Conservation (phyloP, 2,113 vertebrate genomes). For the Hypocryptadius cinnamomeus region DNA sequence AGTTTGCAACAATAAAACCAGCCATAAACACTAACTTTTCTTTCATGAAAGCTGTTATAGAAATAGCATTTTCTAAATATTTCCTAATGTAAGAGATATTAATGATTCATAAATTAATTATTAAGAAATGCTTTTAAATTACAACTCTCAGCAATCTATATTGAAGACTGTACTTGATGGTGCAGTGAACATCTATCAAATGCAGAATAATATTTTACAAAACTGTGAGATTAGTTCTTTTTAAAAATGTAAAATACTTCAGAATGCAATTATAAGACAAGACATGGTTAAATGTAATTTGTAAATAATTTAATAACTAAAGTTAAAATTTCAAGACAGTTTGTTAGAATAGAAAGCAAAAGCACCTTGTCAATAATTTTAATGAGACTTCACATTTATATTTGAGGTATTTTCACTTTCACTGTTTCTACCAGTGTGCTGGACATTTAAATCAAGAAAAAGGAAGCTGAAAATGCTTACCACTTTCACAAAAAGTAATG, state of each 20-base stretch:
- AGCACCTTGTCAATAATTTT: background rate
- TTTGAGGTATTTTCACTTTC: background rate
- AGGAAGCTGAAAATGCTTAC: background rate
- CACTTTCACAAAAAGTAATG: background rate
- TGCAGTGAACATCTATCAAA: background rate
- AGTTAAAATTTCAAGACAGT: background rate
- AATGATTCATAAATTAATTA: constrained; percentile 36
- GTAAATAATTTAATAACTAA: background rate
- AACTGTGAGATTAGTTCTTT: background rate
- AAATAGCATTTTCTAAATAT: background rate
- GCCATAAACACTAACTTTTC: background rate
- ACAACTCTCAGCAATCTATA: background rate
- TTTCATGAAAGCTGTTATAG: background rate
- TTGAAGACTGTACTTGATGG: background rate
- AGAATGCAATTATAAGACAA: background rate
- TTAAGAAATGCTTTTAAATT: background rate
- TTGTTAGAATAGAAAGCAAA: background rate
- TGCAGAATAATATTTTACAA: background rate
- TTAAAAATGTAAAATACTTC: background rate
- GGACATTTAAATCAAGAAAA: background rate
- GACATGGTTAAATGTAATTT: background rate
- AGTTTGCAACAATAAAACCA: background rate
- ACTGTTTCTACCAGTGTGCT: background rate
- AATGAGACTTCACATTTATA: background rate
- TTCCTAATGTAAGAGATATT: background rate